Evolutionary conservation across 2,888 invertebrate species (phyloP).

Genomic region (Aproaerema taeniolella): DNA sequence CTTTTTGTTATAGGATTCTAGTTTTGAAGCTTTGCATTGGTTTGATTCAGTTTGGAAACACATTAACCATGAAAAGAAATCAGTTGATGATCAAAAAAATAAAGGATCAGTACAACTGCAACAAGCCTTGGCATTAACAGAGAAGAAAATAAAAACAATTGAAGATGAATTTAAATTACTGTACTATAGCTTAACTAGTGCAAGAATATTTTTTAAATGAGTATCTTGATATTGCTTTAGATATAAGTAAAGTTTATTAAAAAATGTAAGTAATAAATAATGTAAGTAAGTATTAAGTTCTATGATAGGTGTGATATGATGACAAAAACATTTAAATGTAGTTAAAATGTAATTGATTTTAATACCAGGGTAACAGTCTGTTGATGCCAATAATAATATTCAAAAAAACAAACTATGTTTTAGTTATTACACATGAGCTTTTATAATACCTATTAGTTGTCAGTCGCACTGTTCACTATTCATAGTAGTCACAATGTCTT

Average conservation of each 20-base stretch:
- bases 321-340: no score
- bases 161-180: conserved; percentile 92
- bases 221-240: no score
- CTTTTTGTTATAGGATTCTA: conserved; percentile 71
- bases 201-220: conserved; percentile 96
- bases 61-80: conserved; percentile 79
- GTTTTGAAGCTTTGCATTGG: conserved; percentile 97
- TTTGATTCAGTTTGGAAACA: conserved; percentile 91
- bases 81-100: conserved; percentile 77
- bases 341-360: neutral
- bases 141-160: conserved; percentile 85
- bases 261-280: no score
- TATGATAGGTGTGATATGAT: no score
- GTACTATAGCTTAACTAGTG: conserved; percentile 94
- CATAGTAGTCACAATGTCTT: neutral
- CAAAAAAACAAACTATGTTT: no score
- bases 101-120: conserved; percentile 93
- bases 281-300: no score
- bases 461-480: neutral
- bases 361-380: no score
- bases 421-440: no score
- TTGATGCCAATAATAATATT: no score
- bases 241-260: no score
- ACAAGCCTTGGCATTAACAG: conserved; percentile 93
- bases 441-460: no score